Percentiles rank a stretch among this genome's conserved stretches.
phyloP scores from a whole-genome alignment of 2,888 invertebrate genomes.

The Epistrophe eligans region DNA sequence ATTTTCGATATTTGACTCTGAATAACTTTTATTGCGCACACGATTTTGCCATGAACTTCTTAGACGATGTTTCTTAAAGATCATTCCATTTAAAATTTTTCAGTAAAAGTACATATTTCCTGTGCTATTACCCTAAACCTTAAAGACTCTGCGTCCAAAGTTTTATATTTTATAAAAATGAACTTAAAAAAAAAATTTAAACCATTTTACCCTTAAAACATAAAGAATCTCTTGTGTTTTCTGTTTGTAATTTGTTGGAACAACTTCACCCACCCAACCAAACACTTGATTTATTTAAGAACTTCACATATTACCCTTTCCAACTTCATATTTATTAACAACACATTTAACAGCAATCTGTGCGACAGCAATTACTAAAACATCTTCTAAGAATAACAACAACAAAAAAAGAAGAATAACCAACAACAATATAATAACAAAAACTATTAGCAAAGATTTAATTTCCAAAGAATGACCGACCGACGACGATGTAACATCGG shows the following conservation, averaged over 20 bases:
- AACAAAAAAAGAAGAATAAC: slow-evolving; percentile 3
- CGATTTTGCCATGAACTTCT: no score
- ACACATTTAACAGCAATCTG: slow-evolving; percentile 53
- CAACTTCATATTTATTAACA: neutral
- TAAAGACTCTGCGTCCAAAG: no score
- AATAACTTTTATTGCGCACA: no score
- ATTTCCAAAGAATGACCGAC: slow-evolving; percentile 59
- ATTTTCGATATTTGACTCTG: no score
- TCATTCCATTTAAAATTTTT: no score
- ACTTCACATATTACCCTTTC: slow-evolving; percentile 11
- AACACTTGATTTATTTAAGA: neutral
- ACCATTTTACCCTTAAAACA: neutral
- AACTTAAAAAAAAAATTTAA: no score
- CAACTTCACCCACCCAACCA: neutral
- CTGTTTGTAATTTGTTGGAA: neutral
- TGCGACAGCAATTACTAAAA: slow-evolving; percentile 54
- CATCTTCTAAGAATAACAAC: slow-evolving; percentile 14
- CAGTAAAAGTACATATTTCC: no score
- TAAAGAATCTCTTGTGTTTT: neutral
- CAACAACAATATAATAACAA: slow-evolving; percentile 22
- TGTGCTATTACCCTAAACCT: no score
- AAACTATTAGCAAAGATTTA: slow-evolving; percentile 61
- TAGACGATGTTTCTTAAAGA: no score
- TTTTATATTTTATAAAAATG: no score
- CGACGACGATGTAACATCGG: slow-evolving; percentile 3